Base-by-base conservation (phyloP, 2,113 vertebrate species). In the Equus przewalskii region DNA sequence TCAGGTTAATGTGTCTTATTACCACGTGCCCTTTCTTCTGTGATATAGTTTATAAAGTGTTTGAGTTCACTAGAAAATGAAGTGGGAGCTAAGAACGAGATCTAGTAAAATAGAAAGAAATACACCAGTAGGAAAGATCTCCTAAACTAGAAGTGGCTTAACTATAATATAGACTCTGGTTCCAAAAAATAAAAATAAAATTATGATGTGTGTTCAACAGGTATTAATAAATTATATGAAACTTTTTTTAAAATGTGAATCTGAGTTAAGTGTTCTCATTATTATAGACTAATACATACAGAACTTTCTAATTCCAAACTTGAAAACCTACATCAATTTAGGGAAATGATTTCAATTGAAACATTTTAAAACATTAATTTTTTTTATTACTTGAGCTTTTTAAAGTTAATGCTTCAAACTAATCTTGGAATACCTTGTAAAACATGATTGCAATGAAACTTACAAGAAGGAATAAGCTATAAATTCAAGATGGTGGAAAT, bases 401-500 rank as follows among this genome's bases (percentile, higher is more conserved):
- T 58, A 58, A 96, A 92, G 22, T 75, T 91, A 95, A 85, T 72
- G 28, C 84, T 64, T 95, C 33, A 81, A 75, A 92, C 11, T 46
- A 89, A 87, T 51, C 41, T 96, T 84, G 44, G 33, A 84, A 88
- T 36, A 73, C n/a, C 56, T 79, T 92, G 21, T 8, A 79, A 91
- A 93, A 65, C 70, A 44, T 54, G 33, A 91, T 44, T 80, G 44
- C 28, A 65, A 89, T 93, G 41, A 96, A 76, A 85, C 85, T 41
- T 72, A 49, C 6, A 44, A 76, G 30, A 72, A 73, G 44, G 69
- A 94, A 64, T 51, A 72, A 94, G 41, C 24, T 89, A 19, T 69
- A 78, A 80, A 87, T 93, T 91, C 80, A 97, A 94, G 86, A 95
- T 83, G 89, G 83, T 1, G 2, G 86, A 69, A 93, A 91, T 72